Conservation (phyloP, 2,113 vertebrate genomes). For the Coturnix japonica region DNA sequence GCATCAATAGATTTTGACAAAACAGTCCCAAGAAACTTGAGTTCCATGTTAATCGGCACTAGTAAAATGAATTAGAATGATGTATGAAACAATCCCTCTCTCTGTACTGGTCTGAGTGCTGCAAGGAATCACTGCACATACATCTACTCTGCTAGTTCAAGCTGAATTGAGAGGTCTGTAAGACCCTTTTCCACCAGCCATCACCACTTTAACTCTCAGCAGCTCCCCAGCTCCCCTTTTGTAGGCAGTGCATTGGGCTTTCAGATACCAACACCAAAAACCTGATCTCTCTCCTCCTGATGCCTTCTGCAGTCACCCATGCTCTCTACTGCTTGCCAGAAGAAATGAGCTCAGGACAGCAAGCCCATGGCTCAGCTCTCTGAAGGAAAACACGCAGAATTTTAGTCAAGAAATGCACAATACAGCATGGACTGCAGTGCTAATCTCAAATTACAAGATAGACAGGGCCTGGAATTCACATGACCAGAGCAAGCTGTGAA, state of each 20-base stretch:
- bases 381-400: not conserved
- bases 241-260: not conserved
- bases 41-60: not conserved
- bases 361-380: not conserved
- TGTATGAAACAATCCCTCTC: not conserved
- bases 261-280: not conserved
- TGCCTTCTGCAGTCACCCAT: not conserved
- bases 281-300: not conserved
- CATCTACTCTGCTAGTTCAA: not conserved
- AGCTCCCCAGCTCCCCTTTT: not conserved
- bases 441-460: not conserved
- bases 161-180: not conserved
- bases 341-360: not conserved
- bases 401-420: not conserved
- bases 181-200: not conserved
- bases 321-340: not conserved
- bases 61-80: too few relatives aligned
- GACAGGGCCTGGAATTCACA: not conserved
- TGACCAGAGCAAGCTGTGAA: not conserved
- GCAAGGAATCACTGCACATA: not conserved
- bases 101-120: not conserved
- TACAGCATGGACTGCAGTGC: fast-evolving
- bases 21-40: not conserved
- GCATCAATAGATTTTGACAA: not conserved
- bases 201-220: not conserved